phyloP scores from a whole-genome alignment of 2,888 invertebrate species.

The Cremastobaeus sp. region DNA sequence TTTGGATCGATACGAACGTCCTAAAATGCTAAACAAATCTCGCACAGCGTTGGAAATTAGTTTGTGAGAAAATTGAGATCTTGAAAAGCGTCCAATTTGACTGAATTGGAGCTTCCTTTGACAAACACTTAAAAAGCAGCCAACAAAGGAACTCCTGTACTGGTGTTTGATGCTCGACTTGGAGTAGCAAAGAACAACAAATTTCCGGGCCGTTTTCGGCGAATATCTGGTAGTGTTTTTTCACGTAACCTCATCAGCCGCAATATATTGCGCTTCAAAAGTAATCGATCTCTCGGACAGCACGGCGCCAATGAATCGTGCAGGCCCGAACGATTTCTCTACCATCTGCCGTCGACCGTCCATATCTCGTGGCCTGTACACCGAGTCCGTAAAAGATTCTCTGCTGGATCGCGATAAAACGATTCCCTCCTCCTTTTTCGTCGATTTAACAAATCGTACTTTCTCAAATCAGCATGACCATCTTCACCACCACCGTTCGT shows the following conservation, averaged over 20 bases:
- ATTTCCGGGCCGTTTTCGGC: slow-evolving; percentile 20
- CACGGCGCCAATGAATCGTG: slow-evolving; percentile 71
- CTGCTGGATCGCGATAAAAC: slow-evolving; percentile 71
- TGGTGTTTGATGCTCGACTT: too few relatives aligned
- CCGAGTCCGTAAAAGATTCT: slow-evolving; percentile 67
- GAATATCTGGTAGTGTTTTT: slow-evolving; percentile 18
- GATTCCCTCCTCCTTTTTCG: slow-evolving; percentile 60
- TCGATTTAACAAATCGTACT: slow-evolving; percentile 54
- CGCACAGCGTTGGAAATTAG: too few relatives aligned
- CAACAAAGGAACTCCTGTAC: neutral
- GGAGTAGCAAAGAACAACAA: slow-evolving; percentile 28
- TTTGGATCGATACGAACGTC: too few relatives aligned
- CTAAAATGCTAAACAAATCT: too few relatives aligned
- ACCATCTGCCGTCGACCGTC: slow-evolving; percentile 4
- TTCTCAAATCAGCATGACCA: slow-evolving; percentile 53
- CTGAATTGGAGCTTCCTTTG: too few relatives aligned
- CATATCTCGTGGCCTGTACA: slow-evolving; percentile 34
- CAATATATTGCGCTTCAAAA: slow-evolving; percentile 64
- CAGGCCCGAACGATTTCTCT: slow-evolving; percentile 32
- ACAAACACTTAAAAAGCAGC: neutral
- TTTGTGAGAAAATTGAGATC: too few relatives aligned
- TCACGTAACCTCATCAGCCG: slow-evolving; percentile 44
- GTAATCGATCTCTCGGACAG: slow-evolving; percentile 72
- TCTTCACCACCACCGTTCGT: slow-evolving; percentile 37
- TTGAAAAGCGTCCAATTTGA: too few relatives aligned